Conservation (phyloP, 1,140 invertebrate species). For the Hetaerina americana region DNA sequence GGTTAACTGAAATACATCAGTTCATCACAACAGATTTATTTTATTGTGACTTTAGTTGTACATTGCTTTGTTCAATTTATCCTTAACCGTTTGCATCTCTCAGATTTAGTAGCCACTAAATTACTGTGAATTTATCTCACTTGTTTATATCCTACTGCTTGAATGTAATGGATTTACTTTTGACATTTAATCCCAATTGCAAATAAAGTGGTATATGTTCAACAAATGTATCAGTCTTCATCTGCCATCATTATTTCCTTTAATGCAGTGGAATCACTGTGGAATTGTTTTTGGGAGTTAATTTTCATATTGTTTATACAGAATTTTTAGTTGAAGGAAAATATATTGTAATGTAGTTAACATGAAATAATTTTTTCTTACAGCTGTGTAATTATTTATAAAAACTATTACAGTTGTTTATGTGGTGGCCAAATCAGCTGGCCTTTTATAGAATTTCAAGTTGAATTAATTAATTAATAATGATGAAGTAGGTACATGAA, state of each 20-base stretch:
- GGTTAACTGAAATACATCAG: background rate
- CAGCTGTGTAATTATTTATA: too few relatives aligned
- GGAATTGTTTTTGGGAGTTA: too few relatives aligned
- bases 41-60: background rate
- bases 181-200: background rate
- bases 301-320: too few relatives aligned
- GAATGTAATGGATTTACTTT: background rate
- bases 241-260: background rate
- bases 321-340: too few relatives aligned
- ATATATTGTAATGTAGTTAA: too few relatives aligned
- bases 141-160: background rate
- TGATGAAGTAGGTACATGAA: too few relatives aligned
- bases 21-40: background rate
- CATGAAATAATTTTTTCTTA: too few relatives aligned
- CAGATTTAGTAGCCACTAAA: background rate
- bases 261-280: too few relatives aligned
- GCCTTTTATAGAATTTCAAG: too few relatives aligned
- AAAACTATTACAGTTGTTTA: too few relatives aligned
- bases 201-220: background rate
- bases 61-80: background rate
- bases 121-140: background rate
- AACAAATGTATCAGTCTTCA: background rate
- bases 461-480: too few relatives aligned
- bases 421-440: too few relatives aligned
- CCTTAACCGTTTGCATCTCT: background rate